Conservation (phyloP, 2,888 invertebrate genomes). For the Napeogenes inachia region DNA sequence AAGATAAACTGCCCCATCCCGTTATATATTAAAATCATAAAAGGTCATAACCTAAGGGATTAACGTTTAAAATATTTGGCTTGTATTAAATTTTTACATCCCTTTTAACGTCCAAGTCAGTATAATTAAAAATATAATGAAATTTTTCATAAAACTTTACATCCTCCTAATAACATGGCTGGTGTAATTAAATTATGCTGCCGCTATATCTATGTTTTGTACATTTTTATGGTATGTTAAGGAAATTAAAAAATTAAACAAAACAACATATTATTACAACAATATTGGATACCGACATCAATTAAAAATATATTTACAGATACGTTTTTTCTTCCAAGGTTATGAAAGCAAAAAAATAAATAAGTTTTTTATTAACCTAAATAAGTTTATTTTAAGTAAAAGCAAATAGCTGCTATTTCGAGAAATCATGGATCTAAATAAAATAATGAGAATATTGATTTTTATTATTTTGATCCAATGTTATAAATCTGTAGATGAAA, state of each 20-base stretch:
- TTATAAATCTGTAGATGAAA: neutral
- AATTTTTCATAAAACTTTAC: conserved; percentile 27
- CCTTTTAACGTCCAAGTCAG: conserved; percentile 25
- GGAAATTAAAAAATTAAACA: conserved; percentile 7
- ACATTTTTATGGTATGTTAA: neutral
- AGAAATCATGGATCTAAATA: neutral
- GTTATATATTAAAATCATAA: neutral
- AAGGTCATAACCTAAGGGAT: conserved; percentile 16
- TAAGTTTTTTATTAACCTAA: too few species aligned
- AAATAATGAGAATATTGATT: neutral
- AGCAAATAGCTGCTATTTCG: neutral
- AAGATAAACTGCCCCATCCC: neutral
- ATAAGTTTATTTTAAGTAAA: too few species aligned
- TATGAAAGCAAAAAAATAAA: too few species aligned
- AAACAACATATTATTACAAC: too few species aligned
- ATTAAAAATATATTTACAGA: too few species aligned
- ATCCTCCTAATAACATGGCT: conserved; percentile 14
- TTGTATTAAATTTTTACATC: conserved; percentile 31
- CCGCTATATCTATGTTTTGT: neutral
- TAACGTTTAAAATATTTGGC: conserved; percentile 19
- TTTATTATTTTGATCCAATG: neutral
- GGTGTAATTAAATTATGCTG: conserved; percentile 7
- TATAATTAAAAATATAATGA: conserved; percentile 31
- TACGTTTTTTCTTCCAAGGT: too few species aligned
- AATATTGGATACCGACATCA: too few species aligned